These are phyloP conservation scores for Didymodactylos carnosus DNA, from an alignment of 2,888 invertebrate genomes.

Conservation along the genomic window DNA sequence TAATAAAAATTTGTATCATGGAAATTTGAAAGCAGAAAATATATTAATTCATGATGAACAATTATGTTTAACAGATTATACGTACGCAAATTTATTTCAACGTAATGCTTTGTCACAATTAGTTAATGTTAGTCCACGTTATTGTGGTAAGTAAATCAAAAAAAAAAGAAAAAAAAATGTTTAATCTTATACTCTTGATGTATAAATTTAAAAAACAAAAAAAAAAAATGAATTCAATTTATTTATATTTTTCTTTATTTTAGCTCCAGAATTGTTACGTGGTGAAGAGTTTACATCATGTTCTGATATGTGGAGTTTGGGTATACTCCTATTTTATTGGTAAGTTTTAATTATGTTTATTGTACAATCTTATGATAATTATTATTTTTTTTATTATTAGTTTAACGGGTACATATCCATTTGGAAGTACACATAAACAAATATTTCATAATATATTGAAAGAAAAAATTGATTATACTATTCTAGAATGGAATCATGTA, in stretches of 20 bases:
- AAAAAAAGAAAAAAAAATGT: no score
- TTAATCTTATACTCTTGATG: no score
- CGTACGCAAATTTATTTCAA: neutral
- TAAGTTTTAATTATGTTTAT: neutral
- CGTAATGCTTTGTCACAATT: neutral
- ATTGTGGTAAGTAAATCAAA: neutral
- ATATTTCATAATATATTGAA: neutral
- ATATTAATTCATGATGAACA: neutral
- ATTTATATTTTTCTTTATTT: neutral
- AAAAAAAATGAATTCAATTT: no score
- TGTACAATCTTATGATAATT: neutral
- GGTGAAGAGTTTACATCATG: neutral
- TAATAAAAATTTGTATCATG: neutral
- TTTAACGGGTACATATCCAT: neutral
- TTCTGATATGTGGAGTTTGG: neutral
- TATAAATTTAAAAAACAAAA: no score
- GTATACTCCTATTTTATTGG: neutral
- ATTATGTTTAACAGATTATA: neutral
- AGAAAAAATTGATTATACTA: neutral
- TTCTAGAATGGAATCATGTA: neutral
- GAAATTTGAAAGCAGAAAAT: neutral
- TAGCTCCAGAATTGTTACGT: neutral
- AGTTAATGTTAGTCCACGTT: neutral
- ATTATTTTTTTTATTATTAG: neutral
- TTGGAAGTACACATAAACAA: neutral